Base-by-base conservation (phyloP, 2,797 vertebrate genomes). In the Petrocephalus schoutedeni region DNA sequence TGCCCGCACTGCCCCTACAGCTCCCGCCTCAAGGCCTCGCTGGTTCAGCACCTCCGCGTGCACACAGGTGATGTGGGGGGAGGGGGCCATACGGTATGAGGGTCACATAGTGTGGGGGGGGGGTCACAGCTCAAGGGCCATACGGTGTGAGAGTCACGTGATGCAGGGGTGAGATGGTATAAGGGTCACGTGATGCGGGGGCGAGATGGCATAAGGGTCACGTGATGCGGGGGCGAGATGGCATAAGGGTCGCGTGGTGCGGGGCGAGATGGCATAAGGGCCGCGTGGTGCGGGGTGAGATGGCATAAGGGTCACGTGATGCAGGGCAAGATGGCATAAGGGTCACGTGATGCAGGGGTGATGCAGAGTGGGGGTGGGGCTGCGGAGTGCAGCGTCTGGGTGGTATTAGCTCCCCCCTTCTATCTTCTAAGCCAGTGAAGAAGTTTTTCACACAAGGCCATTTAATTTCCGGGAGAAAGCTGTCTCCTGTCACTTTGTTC, bases 21-120 rank as follows among this genome's bases (percentile, higher is more conserved):
- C 90, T 95, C 93, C 89, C 91, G 93, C 9, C 94, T 96, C 32
- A 94, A 95, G 93, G 93, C 94, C 23, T 96, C 95, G 0, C 92
- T 96, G 41, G 90, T 90, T 58, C 92, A 96, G 53, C 95, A 94
- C 90, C 86, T 95, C 74, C 92, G 94, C 3, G 92, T 94, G 1
- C 93, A 95, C 88, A 94, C 95, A 91, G 94, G 95, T 96, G 83
- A 88, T 84, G 64, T 1, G 1, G 64, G 61, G 23, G 28, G 61
- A 14, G 61, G 28, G 61, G 61, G 85, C 71, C 51, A 2, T 28
- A 77, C 14, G 57, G 23, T 14, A 8, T 45, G 6, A 2, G 45
- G 36, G 36, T 82, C 16, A 45, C 77, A 82, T 82, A 16, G n/a
- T 3, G 7, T 9, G 12, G 32, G 36, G 36, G 36, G 2, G 36